Evolutionary conservation across 2,113 vertebrate genomes (phyloP), one percentile per base, ranked within the genome.

Genomic region (Sarotherodon lohbergeri): DNA sequence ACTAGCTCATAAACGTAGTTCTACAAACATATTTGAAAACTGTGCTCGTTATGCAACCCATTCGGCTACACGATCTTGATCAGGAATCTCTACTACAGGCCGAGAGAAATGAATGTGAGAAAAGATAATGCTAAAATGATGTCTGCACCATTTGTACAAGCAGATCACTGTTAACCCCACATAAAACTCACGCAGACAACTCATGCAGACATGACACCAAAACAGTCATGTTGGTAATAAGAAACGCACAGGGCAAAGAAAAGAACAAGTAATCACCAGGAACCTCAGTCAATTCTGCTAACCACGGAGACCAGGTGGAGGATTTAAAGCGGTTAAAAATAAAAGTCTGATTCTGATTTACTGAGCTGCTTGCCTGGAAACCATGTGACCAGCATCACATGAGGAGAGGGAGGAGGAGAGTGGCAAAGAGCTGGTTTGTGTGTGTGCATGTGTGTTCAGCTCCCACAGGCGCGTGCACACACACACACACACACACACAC

Each of bases 381-480:
- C 92, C 96, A 96, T 95, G 95, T 96, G 96, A 96, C 94, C 95
- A 92, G 91, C 87, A 96, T 96, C 95, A 96, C 95, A 96, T 95
- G 95, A 95, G 91, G 71, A 32, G 89, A 80, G 90, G 87, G 85
- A 57, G 92, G 82, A 57, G 92, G 87, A 79, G 86, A 87, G 89
- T 27, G 82, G 84, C 46, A 84, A 61, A 76, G 57, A 10, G 59
- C 73, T 14, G 61, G 50, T 55, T 55, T 82, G 55, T 71, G 80
- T 81, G 56, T 71, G 63, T 71, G 68, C 4, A 9, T n/a, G 19
- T 54, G 50, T 54, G 50, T 54, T 19, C 55, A 85, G 73, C 54
- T 81, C 50, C 43, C 52, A 36, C 55, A 46, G 46, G 68, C 17
- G 27, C 68, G 0, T 12, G 43, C 6, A 76, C 61, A 19, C 63